A percentile compares a stretch with the other conserved stretches of the same genome.
phyloP scores from a whole-genome alignment of 1,140 invertebrate species.

The Pomacea maculata region DNA sequence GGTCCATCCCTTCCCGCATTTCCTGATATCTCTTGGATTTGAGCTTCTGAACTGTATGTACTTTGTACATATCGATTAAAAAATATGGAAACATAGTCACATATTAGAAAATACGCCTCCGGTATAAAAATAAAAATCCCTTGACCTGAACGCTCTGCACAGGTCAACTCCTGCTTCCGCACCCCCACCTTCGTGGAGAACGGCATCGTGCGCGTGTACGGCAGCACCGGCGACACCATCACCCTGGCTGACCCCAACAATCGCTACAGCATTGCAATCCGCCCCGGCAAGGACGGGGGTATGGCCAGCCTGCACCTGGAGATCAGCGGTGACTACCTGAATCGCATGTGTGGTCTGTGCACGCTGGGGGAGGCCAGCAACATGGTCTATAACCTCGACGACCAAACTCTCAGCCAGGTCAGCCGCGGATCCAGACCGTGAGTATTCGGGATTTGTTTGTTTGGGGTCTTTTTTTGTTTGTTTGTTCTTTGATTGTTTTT shows the following conservation, averaged over 20 bases:
- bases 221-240: background rate
- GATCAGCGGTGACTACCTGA: background rate
- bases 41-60: too few relatives aligned
- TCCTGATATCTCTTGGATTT: too few relatives aligned
- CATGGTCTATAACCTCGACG: background rate
- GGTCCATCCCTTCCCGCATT: too few relatives aligned
- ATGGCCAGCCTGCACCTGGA: background rate
- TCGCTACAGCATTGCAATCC: background rate
- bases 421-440: too few relatives aligned
- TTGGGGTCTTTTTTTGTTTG: background rate
- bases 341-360: constrained; percentile 19
- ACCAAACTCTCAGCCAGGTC: too few relatives aligned
- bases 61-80: too few relatives aligned
- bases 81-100: too few relatives aligned
- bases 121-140: too few relatives aligned
- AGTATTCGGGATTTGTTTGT: background rate
- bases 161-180: background rate
- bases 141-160: too few relatives aligned
- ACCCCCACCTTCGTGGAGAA: background rate
- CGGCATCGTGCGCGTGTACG: background rate
- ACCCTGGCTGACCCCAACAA: background rate
- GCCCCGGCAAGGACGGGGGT: background rate
- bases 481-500: background rate
- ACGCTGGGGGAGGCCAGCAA: background rate
- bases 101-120: too few relatives aligned